These are phyloP conservation scores for Zoanthus sansibaricus DNA, from an alignment of 92 coral and sea anemone species.

Conservation along the genomic window DNA sequence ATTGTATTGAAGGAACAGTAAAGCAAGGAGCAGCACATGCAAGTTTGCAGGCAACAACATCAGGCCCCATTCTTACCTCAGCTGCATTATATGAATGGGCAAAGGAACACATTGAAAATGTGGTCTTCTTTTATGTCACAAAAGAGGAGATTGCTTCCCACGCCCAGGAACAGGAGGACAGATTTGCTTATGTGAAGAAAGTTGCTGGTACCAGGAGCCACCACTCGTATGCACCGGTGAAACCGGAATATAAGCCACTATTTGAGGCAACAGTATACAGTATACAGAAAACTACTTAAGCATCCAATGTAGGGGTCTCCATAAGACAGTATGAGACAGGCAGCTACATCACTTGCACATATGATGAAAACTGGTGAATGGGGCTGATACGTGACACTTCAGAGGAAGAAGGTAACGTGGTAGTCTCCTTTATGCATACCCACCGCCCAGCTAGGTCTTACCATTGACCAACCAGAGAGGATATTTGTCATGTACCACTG, in stretches of 20 bases:
- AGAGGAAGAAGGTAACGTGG: constrained; percentile 27
- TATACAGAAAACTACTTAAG: background rate
- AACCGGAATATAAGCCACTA: background rate
- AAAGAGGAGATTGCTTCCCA: background rate
- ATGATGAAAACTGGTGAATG: constrained; percentile 31
- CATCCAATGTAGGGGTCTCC: background rate
- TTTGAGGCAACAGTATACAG: background rate
- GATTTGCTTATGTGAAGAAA: background rate
- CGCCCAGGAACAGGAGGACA: background rate
- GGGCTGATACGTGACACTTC: constrained; percentile 11
- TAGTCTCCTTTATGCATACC: constrained; percentile 40
- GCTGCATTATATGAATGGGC: too few species aligned
- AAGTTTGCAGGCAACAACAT: constrained; percentile 26
- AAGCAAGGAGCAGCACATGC: constrained; percentile 25
- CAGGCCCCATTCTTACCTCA: constrained; percentile 8
- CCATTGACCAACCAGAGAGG: constrained; percentile 36
- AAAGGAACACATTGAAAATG: background rate
- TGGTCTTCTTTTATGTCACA: background rate
- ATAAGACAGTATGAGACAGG: constrained; percentile 27
- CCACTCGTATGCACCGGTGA: background rate
- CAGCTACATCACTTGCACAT: constrained; percentile 32
- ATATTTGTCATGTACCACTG: constrained; percentile 34
- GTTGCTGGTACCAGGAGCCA: constrained; percentile 28
- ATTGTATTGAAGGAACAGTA: background rate
- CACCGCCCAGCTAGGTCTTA: constrained; percentile 28